A percentile compares a stretch with the other conserved stretches of the same genome.
phyloP scores from a whole-genome alignment of 2,113 vertebrate genomes.

The Oreochromis aureus region DNA sequence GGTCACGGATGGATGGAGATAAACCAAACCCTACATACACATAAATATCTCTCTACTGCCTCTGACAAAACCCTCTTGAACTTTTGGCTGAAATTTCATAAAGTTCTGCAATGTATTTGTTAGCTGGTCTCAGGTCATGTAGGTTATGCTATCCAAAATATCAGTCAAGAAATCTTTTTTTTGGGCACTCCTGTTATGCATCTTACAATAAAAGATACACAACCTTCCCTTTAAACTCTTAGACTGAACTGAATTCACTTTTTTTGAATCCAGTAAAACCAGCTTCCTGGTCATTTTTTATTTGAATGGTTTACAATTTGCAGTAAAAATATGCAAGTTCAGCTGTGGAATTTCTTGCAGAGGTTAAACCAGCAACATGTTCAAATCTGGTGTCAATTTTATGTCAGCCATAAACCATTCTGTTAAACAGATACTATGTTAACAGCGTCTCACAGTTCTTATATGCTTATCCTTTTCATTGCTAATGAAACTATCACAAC shows the following conservation, averaged over 20 bases:
- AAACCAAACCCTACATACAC: background rate
- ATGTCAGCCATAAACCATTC: background rate
- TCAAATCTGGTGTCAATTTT: background rate
- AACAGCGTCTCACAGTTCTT: rapidly evolving
- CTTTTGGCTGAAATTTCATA: background rate
- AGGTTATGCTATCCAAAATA: background rate
- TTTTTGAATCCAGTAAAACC: rapidly evolving
- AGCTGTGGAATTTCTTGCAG: background rate
- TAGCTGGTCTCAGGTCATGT: background rate
- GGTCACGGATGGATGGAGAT: no score
- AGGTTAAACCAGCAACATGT: background rate
- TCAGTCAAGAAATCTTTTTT: background rate
- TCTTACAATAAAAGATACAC: background rate
- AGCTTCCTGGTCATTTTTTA: background rate
- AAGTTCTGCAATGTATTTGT: background rate
- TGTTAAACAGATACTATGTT: background rate
- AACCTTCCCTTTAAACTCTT: background rate
- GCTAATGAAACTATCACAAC: background rate
- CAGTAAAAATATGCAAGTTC: background rate
- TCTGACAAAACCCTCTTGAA: background rate
- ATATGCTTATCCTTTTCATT: background rate
- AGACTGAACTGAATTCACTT: rapidly evolving
- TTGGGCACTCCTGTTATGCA: background rate
- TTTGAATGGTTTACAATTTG: background rate
- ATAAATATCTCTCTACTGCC: background rate